phyloP scores from a whole-genome alignment of 2,797 vertebrate genomes.

The Microhierax caerulescens region DNA sequence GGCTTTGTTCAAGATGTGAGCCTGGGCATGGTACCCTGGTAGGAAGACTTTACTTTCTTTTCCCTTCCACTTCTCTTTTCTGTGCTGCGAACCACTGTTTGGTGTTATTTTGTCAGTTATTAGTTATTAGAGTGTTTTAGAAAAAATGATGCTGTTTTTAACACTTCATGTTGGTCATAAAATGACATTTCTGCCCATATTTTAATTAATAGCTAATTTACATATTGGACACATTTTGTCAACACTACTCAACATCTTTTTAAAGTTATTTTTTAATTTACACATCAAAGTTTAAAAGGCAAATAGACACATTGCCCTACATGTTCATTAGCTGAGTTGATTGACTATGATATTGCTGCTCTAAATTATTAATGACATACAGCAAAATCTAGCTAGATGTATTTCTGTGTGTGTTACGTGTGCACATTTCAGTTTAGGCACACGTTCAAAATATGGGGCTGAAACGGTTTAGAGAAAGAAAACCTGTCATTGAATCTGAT shows the following conservation, averaged over 20 bases:
- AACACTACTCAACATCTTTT: not conserved
- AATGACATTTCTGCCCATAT: not conserved
- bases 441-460: not conserved
- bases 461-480: not conserved
- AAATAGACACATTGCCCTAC: not conserved
- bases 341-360: not conserved
- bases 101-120: not conserved
- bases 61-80: not conserved
- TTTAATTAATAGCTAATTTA: not conserved
- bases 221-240: not conserved
- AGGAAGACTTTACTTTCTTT: not conserved
- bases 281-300: not conserved
- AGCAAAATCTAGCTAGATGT: not conserved
- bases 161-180: not conserved
- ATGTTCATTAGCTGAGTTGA: not conserved
- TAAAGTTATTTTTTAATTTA: not conserved
- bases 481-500: not conserved
- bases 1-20: not conserved
- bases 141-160: not conserved
- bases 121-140: not conserved
- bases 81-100: not conserved
- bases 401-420: fast-evolving
- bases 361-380: not conserved
- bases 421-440: not conserved
- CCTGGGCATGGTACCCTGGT: not conserved